These are phyloP conservation scores for Xenopus borealis DNA, from an alignment of 2,113 vertebrate species.

Conservation along the genomic window DNA sequence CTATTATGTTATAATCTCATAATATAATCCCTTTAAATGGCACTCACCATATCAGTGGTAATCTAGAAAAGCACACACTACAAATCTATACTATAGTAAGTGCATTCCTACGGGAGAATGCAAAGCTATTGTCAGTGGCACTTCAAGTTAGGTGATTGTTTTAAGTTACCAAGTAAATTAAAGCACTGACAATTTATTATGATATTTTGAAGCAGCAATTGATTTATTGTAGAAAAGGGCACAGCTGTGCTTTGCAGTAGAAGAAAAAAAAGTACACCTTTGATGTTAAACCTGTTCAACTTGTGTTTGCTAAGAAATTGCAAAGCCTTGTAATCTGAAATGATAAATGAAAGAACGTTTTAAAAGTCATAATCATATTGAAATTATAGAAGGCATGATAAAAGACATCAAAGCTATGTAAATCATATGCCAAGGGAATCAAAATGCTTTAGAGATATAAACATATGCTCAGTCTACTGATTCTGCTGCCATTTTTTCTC, in stretches of 20 bases:
- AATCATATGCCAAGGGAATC: constrained; percentile 18
- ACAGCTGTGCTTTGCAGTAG: constrained; percentile 3
- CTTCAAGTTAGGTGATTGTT: background rate
- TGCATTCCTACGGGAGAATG: too few species aligned
- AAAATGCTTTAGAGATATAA: constrained; percentile 1
- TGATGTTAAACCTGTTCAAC: constrained; percentile 30
- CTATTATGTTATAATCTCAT: too few species aligned
- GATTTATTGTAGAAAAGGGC: constrained; percentile 14
- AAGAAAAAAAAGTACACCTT: constrained; percentile 8
- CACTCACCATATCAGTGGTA: too few species aligned
- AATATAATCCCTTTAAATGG: too few species aligned
- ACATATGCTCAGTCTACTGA: background rate
- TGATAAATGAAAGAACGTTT: constrained; percentile 21
- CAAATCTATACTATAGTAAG: too few species aligned
- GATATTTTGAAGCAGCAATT: constrained; percentile 20
- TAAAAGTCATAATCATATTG: constrained; percentile 26
- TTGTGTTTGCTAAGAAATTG: background rate
- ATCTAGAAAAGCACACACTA: too few species aligned
- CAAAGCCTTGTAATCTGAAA: constrained; percentile 2
- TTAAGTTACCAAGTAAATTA: constrained; percentile 27
- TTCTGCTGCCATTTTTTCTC: background rate
- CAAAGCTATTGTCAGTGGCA: background rate
- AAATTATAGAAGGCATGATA: constrained; percentile 14
- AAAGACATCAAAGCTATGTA: constrained; percentile 26
- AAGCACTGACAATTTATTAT: constrained; percentile 4